A percentile compares a stretch with the other conserved stretches of the same genome.
These are phyloP conservation scores for Willisornis vidua DNA, from an alignment of 2,113 vertebrate genomes.

Conservation along the genomic window DNA sequence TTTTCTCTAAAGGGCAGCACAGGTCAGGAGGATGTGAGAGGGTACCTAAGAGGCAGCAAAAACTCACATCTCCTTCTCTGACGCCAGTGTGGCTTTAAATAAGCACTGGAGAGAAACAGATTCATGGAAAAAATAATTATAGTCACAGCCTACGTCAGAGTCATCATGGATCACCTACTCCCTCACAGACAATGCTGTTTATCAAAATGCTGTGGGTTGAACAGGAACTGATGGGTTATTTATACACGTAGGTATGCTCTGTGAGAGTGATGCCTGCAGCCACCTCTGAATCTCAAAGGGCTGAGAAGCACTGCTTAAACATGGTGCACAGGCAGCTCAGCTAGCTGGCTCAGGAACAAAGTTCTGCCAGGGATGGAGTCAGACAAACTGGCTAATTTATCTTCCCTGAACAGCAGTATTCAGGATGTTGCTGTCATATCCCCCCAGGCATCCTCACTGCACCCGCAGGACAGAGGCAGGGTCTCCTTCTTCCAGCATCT, in stretches of 20 bases:
- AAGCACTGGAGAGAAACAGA: background rate
- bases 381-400: background rate
- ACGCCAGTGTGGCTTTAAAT: background rate
- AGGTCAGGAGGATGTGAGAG: background rate
- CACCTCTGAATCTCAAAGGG: background rate
- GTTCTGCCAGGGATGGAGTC: background rate
- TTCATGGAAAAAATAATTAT: background rate
- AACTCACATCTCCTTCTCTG: background rate
- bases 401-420: background rate
- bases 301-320: background rate
- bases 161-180: background rate
- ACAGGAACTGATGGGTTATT: background rate
- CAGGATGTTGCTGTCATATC: background rate
- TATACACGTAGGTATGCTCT: background rate
- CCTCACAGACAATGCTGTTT: background rate
- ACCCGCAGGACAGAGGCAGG: background rate
- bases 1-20: constrained; percentile 9
- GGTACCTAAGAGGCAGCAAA: background rate
- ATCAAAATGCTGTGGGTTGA: background rate
- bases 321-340: background rate
- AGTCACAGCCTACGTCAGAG: background rate
- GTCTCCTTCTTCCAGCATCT: background rate
- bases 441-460: background rate
- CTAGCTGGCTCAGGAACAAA: background rate
- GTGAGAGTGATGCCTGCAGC: background rate